phyloP scores from a whole-genome alignment of 2,888 invertebrate genomes.

The Synergus itoensis region DNA sequence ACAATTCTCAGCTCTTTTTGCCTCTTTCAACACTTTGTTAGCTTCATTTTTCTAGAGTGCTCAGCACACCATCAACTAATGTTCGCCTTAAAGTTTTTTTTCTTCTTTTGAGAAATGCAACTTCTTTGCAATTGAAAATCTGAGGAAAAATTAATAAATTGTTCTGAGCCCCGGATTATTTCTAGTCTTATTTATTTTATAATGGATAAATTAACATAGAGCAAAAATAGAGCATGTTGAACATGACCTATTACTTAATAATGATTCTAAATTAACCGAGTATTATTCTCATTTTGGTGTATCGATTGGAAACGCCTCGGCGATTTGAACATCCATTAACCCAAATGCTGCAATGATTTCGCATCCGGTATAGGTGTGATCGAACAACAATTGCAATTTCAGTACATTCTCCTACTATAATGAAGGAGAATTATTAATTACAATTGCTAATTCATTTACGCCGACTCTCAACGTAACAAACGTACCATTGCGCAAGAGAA shows the following conservation, averaged over 20 bases:
- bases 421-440: conserved; percentile 46
- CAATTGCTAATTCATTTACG: conserved; percentile 47
- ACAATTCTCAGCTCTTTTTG: background rate
- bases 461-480: background rate
- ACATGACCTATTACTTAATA: background rate
- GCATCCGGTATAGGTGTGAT: conserved; percentile 2
- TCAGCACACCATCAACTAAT: background rate
- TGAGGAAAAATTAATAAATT: background rate
- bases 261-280: background rate
- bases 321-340: conserved; percentile 11
- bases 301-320: background rate
- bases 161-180: background rate
- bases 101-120: background rate
- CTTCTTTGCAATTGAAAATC: background rate
- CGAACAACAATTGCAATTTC: conserved; percentile 26
- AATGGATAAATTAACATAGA: background rate
- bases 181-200: background rate
- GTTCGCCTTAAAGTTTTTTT: background rate
- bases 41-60: background rate
- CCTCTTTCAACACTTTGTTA: conserved; percentile 9
- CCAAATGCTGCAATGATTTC: conserved; percentile 26
- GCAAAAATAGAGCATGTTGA: background rate
- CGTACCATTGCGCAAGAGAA: background rate
- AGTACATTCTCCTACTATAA: conserved; percentile 23
- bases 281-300: background rate